Evolutionary conservation across 2,797 vertebrate genomes (phyloP).

Genomic region (Alcedo quadribrachys): DNA sequence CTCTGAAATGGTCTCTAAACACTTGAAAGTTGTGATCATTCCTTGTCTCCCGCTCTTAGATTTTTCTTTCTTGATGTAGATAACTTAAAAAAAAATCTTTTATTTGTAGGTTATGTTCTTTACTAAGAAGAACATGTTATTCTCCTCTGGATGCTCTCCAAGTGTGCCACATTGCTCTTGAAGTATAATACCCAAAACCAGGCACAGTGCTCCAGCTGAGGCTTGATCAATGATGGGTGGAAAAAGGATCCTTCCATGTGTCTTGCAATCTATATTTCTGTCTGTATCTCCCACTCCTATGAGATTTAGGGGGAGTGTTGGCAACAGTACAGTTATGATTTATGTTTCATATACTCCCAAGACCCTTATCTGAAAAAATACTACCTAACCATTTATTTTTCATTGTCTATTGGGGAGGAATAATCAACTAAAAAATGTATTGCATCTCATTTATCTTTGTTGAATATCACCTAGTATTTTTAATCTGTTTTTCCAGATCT

Average conservation of each 20-base stretch:
- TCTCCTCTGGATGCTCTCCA: slow-evolving; percentile 52
- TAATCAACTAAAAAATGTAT: not conserved
- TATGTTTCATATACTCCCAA: not conserved
- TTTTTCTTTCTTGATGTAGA: not conserved
- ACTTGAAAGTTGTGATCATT: not conserved
- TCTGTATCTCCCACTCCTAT: slow-evolving; percentile 1
- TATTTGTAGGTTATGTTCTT: slow-evolving; percentile 28
- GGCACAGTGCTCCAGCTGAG: slow-evolving; percentile 48
- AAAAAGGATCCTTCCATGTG: slow-evolving; percentile 30
- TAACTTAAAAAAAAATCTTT: not conserved
- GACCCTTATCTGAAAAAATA: not conserved
- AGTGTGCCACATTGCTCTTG: slow-evolving; percentile 50
- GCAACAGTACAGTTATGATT: slow-evolving; percentile 4
- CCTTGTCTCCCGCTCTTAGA: not conserved
- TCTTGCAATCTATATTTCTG: slow-evolving; percentile 39
- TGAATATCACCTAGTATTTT: not conserved
- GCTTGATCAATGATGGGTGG: slow-evolving; percentile 33
- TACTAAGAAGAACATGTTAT: slow-evolving; percentile 3
- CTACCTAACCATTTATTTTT: not conserved
- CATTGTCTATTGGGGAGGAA: not conserved
- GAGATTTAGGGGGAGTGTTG: slow-evolving; percentile 18
- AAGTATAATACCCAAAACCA: slow-evolving; percentile 27
- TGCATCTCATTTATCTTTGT: not conserved
- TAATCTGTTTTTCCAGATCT: not conserved
- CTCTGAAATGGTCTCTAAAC: not conserved